These are phyloP conservation scores for Zeus faber DNA, from an alignment of 2,113 vertebrate genomes.

Conservation along the genomic window DNA sequence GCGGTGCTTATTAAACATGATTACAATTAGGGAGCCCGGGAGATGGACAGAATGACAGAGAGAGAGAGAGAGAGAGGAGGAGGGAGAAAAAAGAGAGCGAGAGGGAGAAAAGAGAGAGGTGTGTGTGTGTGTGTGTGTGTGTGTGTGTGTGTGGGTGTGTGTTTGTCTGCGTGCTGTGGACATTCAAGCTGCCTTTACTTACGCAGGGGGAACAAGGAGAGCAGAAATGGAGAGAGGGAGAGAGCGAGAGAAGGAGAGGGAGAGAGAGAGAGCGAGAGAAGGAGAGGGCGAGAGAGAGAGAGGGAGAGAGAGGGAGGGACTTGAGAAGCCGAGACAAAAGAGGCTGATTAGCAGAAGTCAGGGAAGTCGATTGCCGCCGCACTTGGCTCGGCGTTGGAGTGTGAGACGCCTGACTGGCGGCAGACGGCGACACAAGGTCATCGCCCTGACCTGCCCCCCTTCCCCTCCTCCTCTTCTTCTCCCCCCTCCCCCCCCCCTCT, in stretches of 20 bases:
- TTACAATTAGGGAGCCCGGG: constrained; percentile 53
- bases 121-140: constrained; percentile 17
- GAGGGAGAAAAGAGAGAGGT: constrained; percentile 8
- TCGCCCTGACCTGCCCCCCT: not conserved
- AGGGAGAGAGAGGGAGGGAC: not conserved
- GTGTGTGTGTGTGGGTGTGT: not conserved
- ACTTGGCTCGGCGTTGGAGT: not conserved
- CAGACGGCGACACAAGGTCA: not conserved
- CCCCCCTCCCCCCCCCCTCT: constrained; percentile 25
- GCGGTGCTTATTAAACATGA: constrained; percentile 34
- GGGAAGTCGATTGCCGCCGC: not conserved
- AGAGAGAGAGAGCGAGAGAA: not conserved
- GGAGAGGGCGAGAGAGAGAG: not conserved
- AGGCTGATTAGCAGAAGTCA: not conserved
- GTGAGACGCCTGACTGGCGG: not conserved
- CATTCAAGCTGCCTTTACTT: too few species aligned
- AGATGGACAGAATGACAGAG: not conserved
- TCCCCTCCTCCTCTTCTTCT: not conserved
- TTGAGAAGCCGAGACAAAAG: not conserved
- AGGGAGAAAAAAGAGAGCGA: not conserved
- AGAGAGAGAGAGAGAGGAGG: not conserved
- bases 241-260: not conserved
- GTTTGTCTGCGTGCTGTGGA: not conserved
- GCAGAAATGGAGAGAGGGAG: constrained; percentile 1
- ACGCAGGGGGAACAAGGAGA: too few species aligned